Evolutionary conservation across 2,888 invertebrate genomes (phyloP).

Genomic region (Macaria notata): DNA sequence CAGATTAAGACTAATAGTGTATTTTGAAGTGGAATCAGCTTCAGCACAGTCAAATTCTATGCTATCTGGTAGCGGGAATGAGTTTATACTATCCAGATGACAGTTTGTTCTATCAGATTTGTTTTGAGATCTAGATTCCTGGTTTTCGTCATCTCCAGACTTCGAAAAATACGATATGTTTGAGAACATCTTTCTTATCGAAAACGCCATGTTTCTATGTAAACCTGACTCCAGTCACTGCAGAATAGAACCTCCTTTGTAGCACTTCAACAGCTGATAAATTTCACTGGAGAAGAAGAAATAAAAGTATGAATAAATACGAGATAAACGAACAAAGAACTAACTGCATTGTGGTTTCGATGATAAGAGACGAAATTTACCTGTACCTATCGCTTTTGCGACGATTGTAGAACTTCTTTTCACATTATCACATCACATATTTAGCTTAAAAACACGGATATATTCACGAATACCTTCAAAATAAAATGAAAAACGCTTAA

Average conservation of each 20-base stretch:
- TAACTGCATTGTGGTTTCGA: background rate
- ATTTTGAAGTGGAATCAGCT: conserved; percentile 64
- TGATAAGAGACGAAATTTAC: conserved; percentile 30
- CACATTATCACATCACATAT: conserved; percentile 44
- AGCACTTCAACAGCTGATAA: conserved; percentile 9
- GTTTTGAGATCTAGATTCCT: conserved; percentile 14
- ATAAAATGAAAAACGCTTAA: background rate
- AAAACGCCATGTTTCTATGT: conserved; percentile 62
- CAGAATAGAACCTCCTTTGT: conserved; percentile 4
- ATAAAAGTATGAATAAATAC: conserved; percentile 1
- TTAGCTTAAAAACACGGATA: conserved; percentile 24
- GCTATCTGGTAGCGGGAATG: conserved; percentile 28
- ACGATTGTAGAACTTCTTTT: conserved; percentile 31
- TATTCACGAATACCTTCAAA: conserved; percentile 51
- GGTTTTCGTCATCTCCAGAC: conserved; percentile 44
- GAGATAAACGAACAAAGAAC: conserved; percentile 20
- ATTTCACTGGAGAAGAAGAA: conserved; percentile 16
- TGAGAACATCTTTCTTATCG: conserved; percentile 69
- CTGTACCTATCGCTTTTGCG: conserved; percentile 35
- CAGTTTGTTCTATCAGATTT: conserved; percentile 1
- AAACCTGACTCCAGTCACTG: background rate
- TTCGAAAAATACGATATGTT: conserved; percentile 73
- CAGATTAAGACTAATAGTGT: conserved; percentile 47
- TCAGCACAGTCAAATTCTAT: conserved; percentile 53
- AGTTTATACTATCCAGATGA: conserved; percentile 17